Base-by-base conservation (phyloP, 2,797 vertebrate genomes). In the Paramormyrops hopkinsi region DNA sequence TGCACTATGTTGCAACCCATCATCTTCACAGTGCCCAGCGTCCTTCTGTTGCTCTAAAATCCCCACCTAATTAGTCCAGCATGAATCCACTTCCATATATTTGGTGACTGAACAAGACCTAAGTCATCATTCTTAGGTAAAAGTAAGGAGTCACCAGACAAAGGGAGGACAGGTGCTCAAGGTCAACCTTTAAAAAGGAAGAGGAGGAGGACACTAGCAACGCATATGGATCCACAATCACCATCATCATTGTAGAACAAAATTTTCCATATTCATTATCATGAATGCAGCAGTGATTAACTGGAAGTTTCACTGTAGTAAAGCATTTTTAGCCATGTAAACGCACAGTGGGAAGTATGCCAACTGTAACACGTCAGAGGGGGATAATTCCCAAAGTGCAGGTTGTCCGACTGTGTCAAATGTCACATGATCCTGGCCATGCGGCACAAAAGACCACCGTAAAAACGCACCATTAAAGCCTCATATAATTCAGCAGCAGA, bases 81-180 rank as follows among this genome's bases (percentile, higher is more conserved):
- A 93, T 92, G 94, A 91, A 91, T 73, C 29, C 76, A 83, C 84
- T 88, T 79, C 90, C 92, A 92, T 92, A 92, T 93, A 91, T 90
- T 89, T 62, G 88, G 90, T 19, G 89, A 92, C 91, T 93, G 92
- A 87, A 88, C 91, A 90, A 91, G 91, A 94, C 92, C 91, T 90
- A 94, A 93, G 94, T 94, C 92, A 93, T 89, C 62, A 89, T 90
- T 92, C 89, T 91, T 87, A 91, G 92, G 87, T 91, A 93, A 93
- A 92, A 92, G 93, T 22, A 91, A 91, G 92, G 88, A 89, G 86
- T 53, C 91, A 89, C 91, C 91, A 93, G 53, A 93, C 88, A 88
- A 62, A 82, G 79, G 88, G 83, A 87, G 89, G 88, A 87, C 65
- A 62, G 54, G 56, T 84, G 86, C 91, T 90, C 89, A 48, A 88